These are phyloP conservation scores for Karalla daura DNA, from an alignment of 2,797 vertebrate genomes.

Conservation along the genomic window DNA sequence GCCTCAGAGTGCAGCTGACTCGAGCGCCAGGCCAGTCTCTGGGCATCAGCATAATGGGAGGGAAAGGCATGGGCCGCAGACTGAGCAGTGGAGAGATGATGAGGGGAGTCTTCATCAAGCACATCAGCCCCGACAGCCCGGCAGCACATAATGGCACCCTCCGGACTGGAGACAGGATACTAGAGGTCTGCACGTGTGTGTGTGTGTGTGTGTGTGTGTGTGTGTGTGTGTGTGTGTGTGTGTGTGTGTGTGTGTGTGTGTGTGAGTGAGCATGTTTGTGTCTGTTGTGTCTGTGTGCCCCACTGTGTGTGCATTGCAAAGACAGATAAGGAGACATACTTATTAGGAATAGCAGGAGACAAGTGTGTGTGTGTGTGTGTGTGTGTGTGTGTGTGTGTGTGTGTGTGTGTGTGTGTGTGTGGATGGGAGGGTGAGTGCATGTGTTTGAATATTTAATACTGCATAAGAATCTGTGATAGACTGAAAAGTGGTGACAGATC, in stretches of 20 bases:
- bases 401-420: not conserved
- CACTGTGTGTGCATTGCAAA: constrained; percentile 21
- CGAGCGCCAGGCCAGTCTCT: constrained; percentile 90
- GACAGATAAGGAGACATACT: constrained; percentile 8
- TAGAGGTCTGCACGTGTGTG: constrained; percentile 83
- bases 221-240: constrained; percentile 45
- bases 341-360: constrained; percentile 16
- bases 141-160: constrained; percentile 91
- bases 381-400: not conserved
- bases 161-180: constrained; percentile 93
- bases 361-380: constrained; percentile 59
- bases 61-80: constrained; percentile 95
- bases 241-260: constrained; percentile 22
- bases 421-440: not conserved
- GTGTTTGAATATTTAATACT: not conserved
- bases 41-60: constrained; percentile 97
- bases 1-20: constrained; percentile 88
- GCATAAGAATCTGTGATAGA: not conserved
- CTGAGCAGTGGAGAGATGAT: constrained; percentile 95
- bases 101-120: constrained; percentile 97
- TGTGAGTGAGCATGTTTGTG: constrained; percentile 49
- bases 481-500: not conserved
- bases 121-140: constrained; percentile 93
- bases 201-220: constrained; percentile 51
- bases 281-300: constrained; percentile 14